phyloP scores from a whole-genome alignment of 2,113 vertebrate genomes.

The human region GRCh38 chr3:86447501-86448000 shows the following conservation, averaged over 20 bases:
- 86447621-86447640: neutral
- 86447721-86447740: neutral
- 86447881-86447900: neutral
- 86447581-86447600: neutral
- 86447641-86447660: accelerated
- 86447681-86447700: neutral
- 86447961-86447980: neutral
- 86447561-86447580: neutral
- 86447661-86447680: neutral
- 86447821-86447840: neutral
- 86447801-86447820: neutral
- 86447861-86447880: neutral
- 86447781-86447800: neutral
- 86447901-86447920: neutral
- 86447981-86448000: neutral
- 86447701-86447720: neutral
- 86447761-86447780: neutral
- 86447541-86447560: neutral
- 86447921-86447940: neutral
- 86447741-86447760: neutral
- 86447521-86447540: neutral
- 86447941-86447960: neutral
- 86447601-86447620: neutral
- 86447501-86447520: neutral
- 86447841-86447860: neutral